Conservation (phyloP, 2,888 invertebrate genomes). For the Ophioninae sp. region DNA sequence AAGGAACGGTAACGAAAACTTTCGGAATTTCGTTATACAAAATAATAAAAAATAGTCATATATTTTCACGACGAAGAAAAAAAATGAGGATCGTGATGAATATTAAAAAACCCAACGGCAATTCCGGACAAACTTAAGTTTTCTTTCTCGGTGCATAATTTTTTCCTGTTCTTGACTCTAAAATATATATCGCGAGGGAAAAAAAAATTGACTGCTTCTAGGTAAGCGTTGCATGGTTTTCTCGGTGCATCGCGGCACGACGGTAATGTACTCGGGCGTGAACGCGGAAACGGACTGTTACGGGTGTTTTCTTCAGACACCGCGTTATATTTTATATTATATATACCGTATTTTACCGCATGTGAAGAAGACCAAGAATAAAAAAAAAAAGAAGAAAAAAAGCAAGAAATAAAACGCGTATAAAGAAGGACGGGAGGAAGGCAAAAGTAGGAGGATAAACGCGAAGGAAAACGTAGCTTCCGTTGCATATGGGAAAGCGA, state of each 20-base stretch:
- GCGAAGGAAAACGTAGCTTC: constrained; percentile 38
- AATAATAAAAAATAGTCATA: neutral
- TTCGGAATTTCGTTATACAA: neutral
- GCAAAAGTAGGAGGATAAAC: neutral
- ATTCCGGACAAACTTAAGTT: neutral
- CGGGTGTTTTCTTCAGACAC: constrained; percentile 61
- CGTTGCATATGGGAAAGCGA: constrained; percentile 28
- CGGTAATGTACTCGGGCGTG: constrained; percentile 69
- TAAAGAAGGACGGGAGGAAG: neutral
- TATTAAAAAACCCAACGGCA: neutral
- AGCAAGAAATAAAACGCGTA: constrained; percentile 2
- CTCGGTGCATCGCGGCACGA: constrained; percentile 53
- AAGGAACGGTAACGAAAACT: neutral
- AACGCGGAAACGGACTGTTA: constrained; percentile 70
- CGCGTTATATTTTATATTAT: constrained; percentile 36
- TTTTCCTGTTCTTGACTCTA: neutral
- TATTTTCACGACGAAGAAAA: neutral
- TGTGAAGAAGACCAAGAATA: neutral
- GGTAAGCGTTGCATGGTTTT: constrained; percentile 37
- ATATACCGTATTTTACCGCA: neutral
- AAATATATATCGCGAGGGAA: constrained; percentile 1
- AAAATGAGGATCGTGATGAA: neutral
- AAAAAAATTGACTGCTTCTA: constrained; percentile 49
- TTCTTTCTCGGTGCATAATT: neutral
- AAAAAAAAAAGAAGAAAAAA: neutral